A percentile compares a stretch with the other conserved stretches of the same genome.
Conservation (phyloP, 2,888 invertebrate species). For the Cynaeus angustus region DNA sequence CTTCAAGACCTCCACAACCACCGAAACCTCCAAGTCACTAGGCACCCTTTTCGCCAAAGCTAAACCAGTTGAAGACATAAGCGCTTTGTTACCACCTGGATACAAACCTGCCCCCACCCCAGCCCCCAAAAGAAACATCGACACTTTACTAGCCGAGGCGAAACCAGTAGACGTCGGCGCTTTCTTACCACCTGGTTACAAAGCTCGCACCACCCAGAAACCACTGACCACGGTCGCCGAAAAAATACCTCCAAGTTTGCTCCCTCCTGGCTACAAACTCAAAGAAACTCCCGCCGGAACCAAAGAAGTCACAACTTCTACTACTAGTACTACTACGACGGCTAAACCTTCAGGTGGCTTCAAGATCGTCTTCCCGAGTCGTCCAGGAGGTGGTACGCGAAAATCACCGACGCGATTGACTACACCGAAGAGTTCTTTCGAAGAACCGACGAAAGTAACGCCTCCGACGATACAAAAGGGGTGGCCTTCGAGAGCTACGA, state of each 20-base stretch:
- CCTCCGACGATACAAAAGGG: constrained; percentile 86
- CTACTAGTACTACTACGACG: constrained; percentile 69
- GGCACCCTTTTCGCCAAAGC: constrained; percentile 50
- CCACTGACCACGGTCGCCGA: constrained; percentile 61
- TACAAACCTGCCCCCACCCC: constrained; percentile 69
- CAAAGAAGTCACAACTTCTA: constrained; percentile 17
- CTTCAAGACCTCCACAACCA: constrained; percentile 4
- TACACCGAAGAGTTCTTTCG: constrained; percentile 58
- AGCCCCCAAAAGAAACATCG: constrained; percentile 29
- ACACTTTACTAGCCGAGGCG: constrained; percentile 55
- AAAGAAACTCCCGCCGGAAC: constrained; percentile 49
- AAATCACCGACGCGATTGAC: constrained; percentile 70
- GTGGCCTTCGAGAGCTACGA: constrained; percentile 88
- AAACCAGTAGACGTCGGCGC: constrained; percentile 74
- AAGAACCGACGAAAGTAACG: constrained; percentile 67
- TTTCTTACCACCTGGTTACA: constrained; percentile 79
- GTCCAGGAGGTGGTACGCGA: constrained; percentile 77
- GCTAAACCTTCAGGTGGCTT: constrained; percentile 72
- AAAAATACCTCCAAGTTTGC: constrained; percentile 71
- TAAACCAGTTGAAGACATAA: constrained; percentile 71
- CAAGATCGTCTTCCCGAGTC: constrained; percentile 87
- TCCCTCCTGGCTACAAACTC: constrained; percentile 76
- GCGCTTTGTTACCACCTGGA: constrained; percentile 77
- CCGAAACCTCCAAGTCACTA: background rate
- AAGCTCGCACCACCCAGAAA: constrained; percentile 60